These are phyloP conservation scores for Corythaixoides concolor DNA, from an alignment of 2,113 vertebrate species.

Conservation along the genomic window DNA sequence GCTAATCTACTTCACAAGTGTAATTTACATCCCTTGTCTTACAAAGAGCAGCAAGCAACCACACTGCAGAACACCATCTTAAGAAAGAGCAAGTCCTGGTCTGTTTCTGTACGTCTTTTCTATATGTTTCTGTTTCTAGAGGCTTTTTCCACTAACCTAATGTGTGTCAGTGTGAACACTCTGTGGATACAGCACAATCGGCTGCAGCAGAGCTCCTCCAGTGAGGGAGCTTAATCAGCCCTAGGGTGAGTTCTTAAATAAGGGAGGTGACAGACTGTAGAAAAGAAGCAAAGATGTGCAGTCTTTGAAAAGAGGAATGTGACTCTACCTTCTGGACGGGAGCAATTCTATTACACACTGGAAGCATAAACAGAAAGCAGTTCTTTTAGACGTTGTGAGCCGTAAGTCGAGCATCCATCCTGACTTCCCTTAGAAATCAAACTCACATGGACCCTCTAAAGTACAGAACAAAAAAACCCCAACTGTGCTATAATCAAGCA, in stretches of 20 bases:
- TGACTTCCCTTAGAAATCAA: not conserved
- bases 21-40: not conserved
- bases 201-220: not conserved
- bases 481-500: not conserved
- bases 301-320: not conserved
- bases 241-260: not conserved
- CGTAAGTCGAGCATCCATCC: not conserved
- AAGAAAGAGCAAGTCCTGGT: not conserved
- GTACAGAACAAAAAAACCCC: rapidly evolving
- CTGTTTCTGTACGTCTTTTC: not conserved
- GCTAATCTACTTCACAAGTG: not conserved
- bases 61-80: not conserved
- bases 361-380: not conserved
- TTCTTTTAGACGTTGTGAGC: not conserved
- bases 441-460: not conserved
- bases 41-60: not conserved
- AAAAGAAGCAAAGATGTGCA: not conserved
- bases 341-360: not conserved
- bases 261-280: not conserved
- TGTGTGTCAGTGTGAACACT: not conserved
- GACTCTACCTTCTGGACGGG: not conserved
- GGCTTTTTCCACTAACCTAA: not conserved
- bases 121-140: not conserved
- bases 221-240: not conserved
- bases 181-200: not conserved